Conservation (phyloP, 2,113 vertebrate genomes). For the Zosterops japonicus region DNA sequence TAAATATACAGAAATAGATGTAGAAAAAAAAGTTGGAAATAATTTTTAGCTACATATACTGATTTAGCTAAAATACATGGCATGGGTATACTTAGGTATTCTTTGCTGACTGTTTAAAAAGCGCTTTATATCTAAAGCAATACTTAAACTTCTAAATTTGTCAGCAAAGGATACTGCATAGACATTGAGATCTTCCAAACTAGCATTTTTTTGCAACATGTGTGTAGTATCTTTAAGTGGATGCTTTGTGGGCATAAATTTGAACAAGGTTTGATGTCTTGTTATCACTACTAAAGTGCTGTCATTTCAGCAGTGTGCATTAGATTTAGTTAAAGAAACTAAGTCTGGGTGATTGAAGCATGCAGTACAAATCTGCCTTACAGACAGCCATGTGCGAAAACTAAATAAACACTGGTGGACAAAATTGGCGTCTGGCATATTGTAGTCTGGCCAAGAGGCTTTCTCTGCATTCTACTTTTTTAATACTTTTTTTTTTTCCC, state of each 20-base stretch:
- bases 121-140: background rate
- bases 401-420: background rate
- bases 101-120: background rate
- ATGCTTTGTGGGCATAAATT: background rate
- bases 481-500: background rate
- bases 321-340: background rate
- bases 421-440: background rate
- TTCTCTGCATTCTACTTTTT: background rate
- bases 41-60: fast-evolving
- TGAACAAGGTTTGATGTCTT: background rate
- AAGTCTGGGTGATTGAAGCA: background rate
- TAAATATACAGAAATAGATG: background rate
- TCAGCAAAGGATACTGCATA: background rate
- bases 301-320: background rate
- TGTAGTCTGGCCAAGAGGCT: background rate
- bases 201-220: background rate
- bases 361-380: background rate
- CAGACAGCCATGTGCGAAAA: background rate
- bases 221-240: background rate
- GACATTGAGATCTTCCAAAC: background rate
- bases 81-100: background rate
- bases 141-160: background rate
- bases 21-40: background rate
- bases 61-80: background rate
- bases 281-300: background rate